phyloP scores from a whole-genome alignment of 2,888 invertebrate genomes.

The Conops quadrifasciatus region DNA sequence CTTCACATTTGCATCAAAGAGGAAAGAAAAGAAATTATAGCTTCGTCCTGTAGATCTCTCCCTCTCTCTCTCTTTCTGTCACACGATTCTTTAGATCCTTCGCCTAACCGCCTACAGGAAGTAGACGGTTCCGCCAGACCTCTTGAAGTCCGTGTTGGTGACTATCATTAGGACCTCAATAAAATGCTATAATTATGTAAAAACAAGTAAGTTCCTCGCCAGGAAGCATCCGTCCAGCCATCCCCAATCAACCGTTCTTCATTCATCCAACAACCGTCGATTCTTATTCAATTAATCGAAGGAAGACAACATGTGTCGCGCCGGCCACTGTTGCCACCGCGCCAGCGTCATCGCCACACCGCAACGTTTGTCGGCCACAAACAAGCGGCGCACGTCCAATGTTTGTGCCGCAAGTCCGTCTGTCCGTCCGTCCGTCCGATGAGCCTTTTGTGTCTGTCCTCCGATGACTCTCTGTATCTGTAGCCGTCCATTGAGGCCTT shows the following conservation, averaged over 20 bases:
- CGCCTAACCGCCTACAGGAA: background rate
- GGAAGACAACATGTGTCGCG: constrained; percentile 19
- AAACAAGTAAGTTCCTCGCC: constrained; percentile 26
- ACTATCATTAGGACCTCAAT: constrained; percentile 26
- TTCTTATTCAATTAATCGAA: constrained; percentile 27
- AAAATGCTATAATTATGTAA: constrained; percentile 27
- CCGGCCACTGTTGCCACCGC: background rate
- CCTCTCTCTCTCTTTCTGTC: background rate
- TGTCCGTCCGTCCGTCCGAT: constrained; percentile 7
- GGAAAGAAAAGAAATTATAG: constrained; percentile 8
- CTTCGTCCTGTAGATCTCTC: constrained; percentile 9
- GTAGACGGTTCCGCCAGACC: too few species aligned
- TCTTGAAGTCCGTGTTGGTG: background rate
- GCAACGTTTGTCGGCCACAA: constrained; percentile 3
- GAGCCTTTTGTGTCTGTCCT: constrained; percentile 2
- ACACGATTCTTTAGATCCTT: background rate
- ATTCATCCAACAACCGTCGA: background rate
- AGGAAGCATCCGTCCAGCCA: background rate
- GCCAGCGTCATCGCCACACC: too few species aligned
- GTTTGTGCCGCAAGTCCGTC: background rate
- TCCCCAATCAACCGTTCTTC: background rate
- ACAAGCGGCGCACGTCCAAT: constrained; percentile 24
- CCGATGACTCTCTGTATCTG: background rate
- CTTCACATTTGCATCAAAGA: constrained; percentile 27
- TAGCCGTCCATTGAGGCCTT: background rate